Conservation (phyloP, 2,888 invertebrate species). For the Noctua fimbriata region DNA sequence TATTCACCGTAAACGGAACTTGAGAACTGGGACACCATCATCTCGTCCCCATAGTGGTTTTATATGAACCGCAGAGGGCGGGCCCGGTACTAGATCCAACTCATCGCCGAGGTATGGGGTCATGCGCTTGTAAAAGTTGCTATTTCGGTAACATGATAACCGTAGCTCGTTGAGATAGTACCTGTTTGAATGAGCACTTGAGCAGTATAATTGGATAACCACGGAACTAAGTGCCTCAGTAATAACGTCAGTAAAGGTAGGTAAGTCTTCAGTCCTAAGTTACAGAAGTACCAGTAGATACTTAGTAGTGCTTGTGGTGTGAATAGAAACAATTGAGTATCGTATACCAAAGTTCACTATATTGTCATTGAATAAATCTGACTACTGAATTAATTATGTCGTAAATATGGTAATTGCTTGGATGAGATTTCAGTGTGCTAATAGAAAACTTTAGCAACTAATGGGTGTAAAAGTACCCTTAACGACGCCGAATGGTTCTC, state of each 20-base stretch:
- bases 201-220: constrained; percentile 53
- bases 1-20: constrained; percentile 75
- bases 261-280: not conserved
- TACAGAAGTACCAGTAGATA: constrained; percentile 7
- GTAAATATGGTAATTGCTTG: not conserved
- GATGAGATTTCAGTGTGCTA: constrained; percentile 1
- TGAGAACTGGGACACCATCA: constrained; percentile 73
- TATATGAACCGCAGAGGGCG: constrained; percentile 76
- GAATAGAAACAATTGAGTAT: constrained; percentile 34
- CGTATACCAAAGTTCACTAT: constrained; percentile 21
- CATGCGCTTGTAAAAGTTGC: constrained; percentile 64
- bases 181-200: constrained; percentile 32
- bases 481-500: too few relatives aligned
- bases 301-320: constrained; percentile 20
- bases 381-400: constrained; percentile 18
- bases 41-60: constrained; percentile 77
- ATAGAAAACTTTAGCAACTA: not conserved
- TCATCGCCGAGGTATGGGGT: constrained; percentile 70
- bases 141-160: constrained; percentile 52
- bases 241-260: constrained; percentile 5
- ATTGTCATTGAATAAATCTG: constrained; percentile 19
- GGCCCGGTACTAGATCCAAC: constrained; percentile 64
- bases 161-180: constrained; percentile 36
- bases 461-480: too few relatives aligned
- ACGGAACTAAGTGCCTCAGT: constrained; percentile 14